Conservation (phyloP, 2,797 vertebrate species). For the Gymnoscopelus braueri region DNA sequence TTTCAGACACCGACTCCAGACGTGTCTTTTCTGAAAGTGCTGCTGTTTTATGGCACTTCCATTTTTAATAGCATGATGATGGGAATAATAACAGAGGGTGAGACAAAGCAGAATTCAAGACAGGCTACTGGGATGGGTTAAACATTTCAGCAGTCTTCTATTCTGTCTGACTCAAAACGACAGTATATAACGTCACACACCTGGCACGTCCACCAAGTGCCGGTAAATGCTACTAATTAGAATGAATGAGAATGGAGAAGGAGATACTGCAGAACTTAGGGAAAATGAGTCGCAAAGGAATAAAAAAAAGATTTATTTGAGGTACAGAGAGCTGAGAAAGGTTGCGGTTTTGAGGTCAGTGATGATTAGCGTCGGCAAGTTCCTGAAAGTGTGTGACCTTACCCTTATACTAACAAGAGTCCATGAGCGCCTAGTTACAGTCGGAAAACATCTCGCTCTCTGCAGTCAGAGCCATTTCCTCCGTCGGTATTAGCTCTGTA, state of each 20-base stretch:
- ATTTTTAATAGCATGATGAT: constrained; percentile 2
- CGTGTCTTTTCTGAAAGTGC: neutral
- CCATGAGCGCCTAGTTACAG: constrained; percentile 51
- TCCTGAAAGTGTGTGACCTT: constrained; percentile 45
- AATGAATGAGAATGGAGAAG: constrained; percentile 43
- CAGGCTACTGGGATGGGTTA: constrained; percentile 30
- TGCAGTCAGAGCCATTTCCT: constrained; percentile 48
- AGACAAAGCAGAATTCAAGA: constrained; percentile 19
- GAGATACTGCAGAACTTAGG: constrained; percentile 29
- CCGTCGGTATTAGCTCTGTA: constrained; percentile 57
- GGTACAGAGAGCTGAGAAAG: constrained; percentile 16
- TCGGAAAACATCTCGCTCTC: constrained; percentile 62
- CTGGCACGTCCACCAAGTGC: constrained; percentile 51
- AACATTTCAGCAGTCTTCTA: constrained; percentile 32
- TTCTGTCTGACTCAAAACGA: constrained; percentile 47
- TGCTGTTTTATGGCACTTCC: constrained; percentile 5
- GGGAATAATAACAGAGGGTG: constrained; percentile 6
- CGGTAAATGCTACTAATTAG: constrained; percentile 57
- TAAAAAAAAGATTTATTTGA: neutral
- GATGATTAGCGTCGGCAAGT: constrained; percentile 49
- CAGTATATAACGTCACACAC: constrained; percentile 47
- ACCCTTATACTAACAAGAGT: constrained; percentile 51
- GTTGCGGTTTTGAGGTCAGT: constrained; percentile 32
- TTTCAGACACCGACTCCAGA: neutral
- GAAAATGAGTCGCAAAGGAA: neutral